Evolutionary conservation across 2,888 invertebrate genomes (phyloP).

Genomic region (Thereva unica): DNA sequence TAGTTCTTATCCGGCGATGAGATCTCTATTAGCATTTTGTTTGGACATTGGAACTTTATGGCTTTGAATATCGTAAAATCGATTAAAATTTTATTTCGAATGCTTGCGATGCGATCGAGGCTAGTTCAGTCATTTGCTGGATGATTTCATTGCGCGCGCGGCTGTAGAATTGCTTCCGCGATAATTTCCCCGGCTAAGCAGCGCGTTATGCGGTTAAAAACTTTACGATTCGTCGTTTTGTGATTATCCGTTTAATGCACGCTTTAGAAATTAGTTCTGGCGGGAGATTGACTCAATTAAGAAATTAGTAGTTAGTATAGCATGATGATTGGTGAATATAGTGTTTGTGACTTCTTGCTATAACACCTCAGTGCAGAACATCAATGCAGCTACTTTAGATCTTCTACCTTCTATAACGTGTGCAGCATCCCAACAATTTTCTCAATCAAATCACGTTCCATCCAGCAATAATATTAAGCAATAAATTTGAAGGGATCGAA

Average conservation of each 20-base stretch:
- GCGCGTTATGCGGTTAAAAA: background rate
- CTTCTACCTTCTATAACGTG: background rate
- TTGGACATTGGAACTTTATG: slow-evolving; percentile 14
- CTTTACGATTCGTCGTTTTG: background rate
- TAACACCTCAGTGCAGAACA: too few species aligned
- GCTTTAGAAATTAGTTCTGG: too few species aligned
- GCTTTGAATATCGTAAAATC: slow-evolving; percentile 22
- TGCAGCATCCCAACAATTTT: background rate
- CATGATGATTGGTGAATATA: too few species aligned
- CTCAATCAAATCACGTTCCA: slow-evolving; percentile 17
- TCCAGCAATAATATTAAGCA: slow-evolving; percentile 13
- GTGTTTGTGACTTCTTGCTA: too few species aligned
- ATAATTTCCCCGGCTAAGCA: too few species aligned
- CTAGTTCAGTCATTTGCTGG: background rate
- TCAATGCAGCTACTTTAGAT: background rate
- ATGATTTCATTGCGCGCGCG: background rate
- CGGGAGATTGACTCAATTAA: too few species aligned
- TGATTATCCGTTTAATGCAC: background rate
- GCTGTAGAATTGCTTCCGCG: too few species aligned
- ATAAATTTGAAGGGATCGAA: slow-evolving; percentile 20
- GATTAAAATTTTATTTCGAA: slow-evolving; percentile 31
- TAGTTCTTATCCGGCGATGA: background rate
- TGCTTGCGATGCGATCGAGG: background rate
- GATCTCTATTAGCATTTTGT: background rate
- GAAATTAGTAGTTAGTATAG: too few species aligned